Base-by-base conservation (phyloP, 1,140 invertebrate genomes). In the Caenorhabditis brenneri region DNA sequence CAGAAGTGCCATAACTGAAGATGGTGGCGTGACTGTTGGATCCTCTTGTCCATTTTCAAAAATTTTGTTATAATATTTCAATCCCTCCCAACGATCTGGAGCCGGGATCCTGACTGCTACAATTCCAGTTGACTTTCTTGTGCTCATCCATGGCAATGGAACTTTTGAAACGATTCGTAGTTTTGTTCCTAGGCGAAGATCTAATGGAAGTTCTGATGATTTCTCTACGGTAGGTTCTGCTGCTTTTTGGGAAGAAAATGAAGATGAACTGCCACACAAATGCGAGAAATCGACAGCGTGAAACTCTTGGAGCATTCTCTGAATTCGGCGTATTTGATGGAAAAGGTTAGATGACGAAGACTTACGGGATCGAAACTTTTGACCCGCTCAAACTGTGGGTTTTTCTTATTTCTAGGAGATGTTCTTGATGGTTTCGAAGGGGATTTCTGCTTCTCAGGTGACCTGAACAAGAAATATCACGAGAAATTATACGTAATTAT, bases 141-240 rank as follows among this genome's bases (percentile, higher is more conserved):
- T 78, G 19, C 33, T 69, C 79, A 85, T 82, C 79, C 84, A 85
- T 1, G 84, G 80, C 29, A 81, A 81, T 5, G 84, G 60, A 1
- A 82, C 24, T 39, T 65, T 81, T 2, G 84, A 85, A 6, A 60
- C 51, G 5, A 85, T 51, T n/a, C 84, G 27, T 9, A 85, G 42
- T 19, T 81, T 81, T 6, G 39, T 33, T 2, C 84, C 84, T 0
- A 85, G 22, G 0, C 84, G 79, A 19, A 31, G 22, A 85, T 85
- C 84, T 5, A 48, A 19, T 24, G 84, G 84, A 9, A 81, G 22
- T 2, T 81, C 46, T 33, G 78, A 49, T 0, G 27, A 29, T 49
- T 78, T 36, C 10, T 36, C 19, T 5, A 48, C 60, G 19, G n/a
- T n/a, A n/a, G 31, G 16, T 24, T 49, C 42, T 39, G 31, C 19